A percentile compares a stretch with the other conserved stretches of the same genome.
phyloP scores from a whole-genome alignment of 2,113 vertebrate genomes.

The Tragulus kanchil region DNA sequence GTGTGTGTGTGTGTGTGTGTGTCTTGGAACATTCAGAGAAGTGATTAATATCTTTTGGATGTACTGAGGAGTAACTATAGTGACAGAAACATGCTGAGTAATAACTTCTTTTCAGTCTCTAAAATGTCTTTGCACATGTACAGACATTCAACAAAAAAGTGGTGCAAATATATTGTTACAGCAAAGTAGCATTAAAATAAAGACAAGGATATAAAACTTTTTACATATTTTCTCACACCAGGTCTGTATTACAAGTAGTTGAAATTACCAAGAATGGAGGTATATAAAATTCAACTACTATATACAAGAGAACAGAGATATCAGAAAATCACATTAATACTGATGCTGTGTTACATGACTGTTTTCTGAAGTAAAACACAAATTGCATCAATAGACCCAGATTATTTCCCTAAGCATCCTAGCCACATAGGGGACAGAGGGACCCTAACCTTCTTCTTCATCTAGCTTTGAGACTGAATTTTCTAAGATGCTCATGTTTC shows the following conservation, averaged over 20 bases:
- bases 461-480: neutral
- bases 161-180: neutral
- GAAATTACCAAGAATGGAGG: neutral
- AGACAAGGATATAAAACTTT: neutral
- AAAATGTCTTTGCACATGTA: neutral
- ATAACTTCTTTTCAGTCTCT: neutral
- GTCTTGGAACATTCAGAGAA: neutral
- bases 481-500: neutral
- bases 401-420: neutral
- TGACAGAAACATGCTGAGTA: neutral
- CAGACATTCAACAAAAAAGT: neutral
- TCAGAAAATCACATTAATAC: neutral
- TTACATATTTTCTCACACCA: neutral
- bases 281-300: neutral
- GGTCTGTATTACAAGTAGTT: neutral
- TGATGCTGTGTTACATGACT: neutral
- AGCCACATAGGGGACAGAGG: fast-evolving
- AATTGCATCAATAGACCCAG: neutral
- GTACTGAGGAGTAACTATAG: neutral
- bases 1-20: neutral
- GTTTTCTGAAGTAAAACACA: neutral
- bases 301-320: neutral
- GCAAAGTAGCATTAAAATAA: constrained; percentile 30
- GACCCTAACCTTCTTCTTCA: neutral
- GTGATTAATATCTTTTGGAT: neutral